Conservation (phyloP, 1,140 invertebrate genomes). For the Drosophila arizonae region DNA sequence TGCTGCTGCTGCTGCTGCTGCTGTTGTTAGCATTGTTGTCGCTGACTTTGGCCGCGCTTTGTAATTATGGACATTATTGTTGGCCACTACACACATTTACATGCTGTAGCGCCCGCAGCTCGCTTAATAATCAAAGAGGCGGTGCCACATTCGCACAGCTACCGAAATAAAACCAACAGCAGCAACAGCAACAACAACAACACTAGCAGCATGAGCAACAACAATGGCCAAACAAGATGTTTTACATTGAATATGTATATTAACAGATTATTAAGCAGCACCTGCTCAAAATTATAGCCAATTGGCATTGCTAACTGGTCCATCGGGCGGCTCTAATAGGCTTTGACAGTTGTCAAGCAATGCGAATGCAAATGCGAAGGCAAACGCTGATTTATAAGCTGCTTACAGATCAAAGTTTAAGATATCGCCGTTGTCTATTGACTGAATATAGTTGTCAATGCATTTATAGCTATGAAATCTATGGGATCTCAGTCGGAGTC, state of each 20-base stretch:
- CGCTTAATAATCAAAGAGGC: conserved; percentile 45
- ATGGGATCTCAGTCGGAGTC: background rate
- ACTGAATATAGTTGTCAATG: no score
- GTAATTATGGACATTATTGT: conserved; percentile 70
- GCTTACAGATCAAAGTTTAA: conserved; percentile 7
- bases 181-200: conserved; percentile 10
- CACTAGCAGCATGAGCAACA: conserved; percentile 12
- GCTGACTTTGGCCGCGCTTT: conserved; percentile 61
- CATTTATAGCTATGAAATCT: background rate
- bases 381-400: conserved; percentile 14
- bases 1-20: conserved; percentile 8
- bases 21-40: conserved; percentile 53
- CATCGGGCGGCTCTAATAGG: conserved; percentile 25
- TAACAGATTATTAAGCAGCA: conserved; percentile 28
- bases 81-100: conserved; percentile 46
- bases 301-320: conserved; percentile 39
- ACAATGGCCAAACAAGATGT: conserved; percentile 28
- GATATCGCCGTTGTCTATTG: background rate
- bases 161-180: conserved; percentile 53
- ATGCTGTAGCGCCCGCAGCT: conserved; percentile 48
- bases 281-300: conserved; percentile 35
- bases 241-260: conserved; percentile 23
- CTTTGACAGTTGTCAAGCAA: conserved; percentile 12
- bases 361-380: background rate
- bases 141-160: conserved; percentile 63